Base-by-base conservation (phyloP, 2,797 vertebrate species). In the Gouania willdenowi region DNA sequence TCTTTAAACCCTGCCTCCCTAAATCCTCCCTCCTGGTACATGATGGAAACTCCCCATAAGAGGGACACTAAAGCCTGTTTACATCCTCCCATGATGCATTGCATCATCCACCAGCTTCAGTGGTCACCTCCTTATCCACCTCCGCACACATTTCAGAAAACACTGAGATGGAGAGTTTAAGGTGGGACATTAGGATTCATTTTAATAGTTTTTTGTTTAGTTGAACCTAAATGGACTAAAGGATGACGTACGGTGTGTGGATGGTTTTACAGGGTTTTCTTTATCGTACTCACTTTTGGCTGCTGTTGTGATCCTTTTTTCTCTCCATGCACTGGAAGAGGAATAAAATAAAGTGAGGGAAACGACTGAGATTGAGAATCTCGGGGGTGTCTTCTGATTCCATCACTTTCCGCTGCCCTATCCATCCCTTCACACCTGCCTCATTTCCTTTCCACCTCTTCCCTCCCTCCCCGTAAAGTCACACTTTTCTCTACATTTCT, bases 381-480 rank as follows among this genome's bases (percentile, higher is more conserved):
- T 69, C 44, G 12, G 34, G 42, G 48, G 60, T 56, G 50, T 77
- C 62, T 53, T 33, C 34, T 41, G 44, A 42, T 52, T 63, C 36
- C 39, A 16, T 34, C 16, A 25, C 38, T 69, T 74, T 66, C 56
- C 55, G 57, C 50, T 18, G 6, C 59, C 72, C 39, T 65, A 64
- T 72, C 75, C 58, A 57, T 80, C 71, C 37, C 49, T 58, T 71
- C 52, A 65, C 77, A 76, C 73, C 43, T 79, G 57, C 42, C 47
- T 81, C 59, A 65, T 76, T 68, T 70, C 58, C 56, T 66, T 30
- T 63, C 14, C n/a, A n/a, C n/a, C n/a, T n/a, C 46, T 53, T 39
- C 54, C 38, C 53, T 38, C 33, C 27, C 37, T 52, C 48, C 37
- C 47, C 58, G 52, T 35, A 24, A 58, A 65, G 35, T 41, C 31